A percentile compares a stretch with the other conserved stretches of the same genome.
These are phyloP conservation scores for Gymnobelideus leadbeateri DNA, from an alignment of 2,113 vertebrate genomes.

Conservation along the genomic window DNA sequence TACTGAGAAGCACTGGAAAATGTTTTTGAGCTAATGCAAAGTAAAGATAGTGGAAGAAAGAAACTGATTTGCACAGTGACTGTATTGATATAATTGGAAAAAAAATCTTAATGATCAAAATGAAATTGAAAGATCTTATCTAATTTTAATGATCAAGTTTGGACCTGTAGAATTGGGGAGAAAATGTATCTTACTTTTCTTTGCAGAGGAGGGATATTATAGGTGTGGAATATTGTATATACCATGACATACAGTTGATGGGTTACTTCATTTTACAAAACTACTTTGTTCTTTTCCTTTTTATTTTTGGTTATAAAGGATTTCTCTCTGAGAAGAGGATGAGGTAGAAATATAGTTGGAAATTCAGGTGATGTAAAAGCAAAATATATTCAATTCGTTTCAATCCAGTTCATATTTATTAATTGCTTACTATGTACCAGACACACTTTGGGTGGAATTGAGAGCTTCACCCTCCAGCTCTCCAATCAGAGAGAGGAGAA, in stretches of 20 bases:
- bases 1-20: background rate
- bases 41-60: background rate
- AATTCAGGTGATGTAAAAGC: background rate
- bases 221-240: background rate
- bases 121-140: background rate
- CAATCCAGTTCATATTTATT: background rate
- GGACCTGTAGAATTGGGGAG: background rate
- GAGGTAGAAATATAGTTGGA: background rate
- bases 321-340: background rate
- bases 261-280: background rate
- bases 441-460: background rate
- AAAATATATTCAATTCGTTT: background rate
- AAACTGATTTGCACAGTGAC: background rate
- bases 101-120: background rate
- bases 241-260: background rate
- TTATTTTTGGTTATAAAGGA: background rate
- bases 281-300: background rate
- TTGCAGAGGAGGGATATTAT: background rate
- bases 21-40: background rate
- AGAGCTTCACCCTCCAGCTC: background rate
- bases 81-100: background rate
- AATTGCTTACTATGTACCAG: background rate
- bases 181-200: background rate
- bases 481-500: background rate
- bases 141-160: background rate